Evolutionary conservation across 2,888 invertebrate species (phyloP).

Genomic region (Chrysodeixis includens): DNA sequence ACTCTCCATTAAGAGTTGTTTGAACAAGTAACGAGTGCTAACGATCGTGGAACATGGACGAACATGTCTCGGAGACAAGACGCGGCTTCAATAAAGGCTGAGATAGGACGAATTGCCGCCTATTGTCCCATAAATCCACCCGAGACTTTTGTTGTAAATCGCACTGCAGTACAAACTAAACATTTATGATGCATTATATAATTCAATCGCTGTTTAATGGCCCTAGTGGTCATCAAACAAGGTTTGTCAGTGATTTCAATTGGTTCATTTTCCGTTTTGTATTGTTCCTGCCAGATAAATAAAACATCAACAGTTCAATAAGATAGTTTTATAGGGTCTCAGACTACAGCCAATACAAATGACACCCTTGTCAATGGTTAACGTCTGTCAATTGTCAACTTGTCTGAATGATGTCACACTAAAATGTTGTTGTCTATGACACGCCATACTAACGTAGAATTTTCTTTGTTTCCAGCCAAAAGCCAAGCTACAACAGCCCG

Average conservation of each 20-base stretch:
- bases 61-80: slow-evolving; percentile 12
- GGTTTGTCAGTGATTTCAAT: too few relatives aligned
- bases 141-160: not conserved
- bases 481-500: slow-evolving; percentile 89
- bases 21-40: slow-evolving; percentile 25
- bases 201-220: not conserved
- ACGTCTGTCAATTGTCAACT: too few relatives aligned
- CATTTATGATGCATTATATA: not conserved
- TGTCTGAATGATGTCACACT: too few relatives aligned
- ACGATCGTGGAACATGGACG: slow-evolving; percentile 14
- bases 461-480: slow-evolving; percentile 87
- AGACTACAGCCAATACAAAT: too few relatives aligned
- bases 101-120: not conserved
- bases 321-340: too few relatives aligned
- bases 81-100: not conserved
- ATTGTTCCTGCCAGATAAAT: too few relatives aligned
- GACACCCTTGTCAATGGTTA: too few relatives aligned
- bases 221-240: not conserved
- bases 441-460: slow-evolving; percentile 40
- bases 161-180: not conserved
- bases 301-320: too few relatives aligned
- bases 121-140: not conserved
- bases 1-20: not conserved
- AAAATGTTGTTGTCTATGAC: too few relatives aligned
- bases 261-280: too few relatives aligned